Base-by-base conservation (phyloP, 2,888 invertebrate genomes). In the Colletes collaris region DNA sequence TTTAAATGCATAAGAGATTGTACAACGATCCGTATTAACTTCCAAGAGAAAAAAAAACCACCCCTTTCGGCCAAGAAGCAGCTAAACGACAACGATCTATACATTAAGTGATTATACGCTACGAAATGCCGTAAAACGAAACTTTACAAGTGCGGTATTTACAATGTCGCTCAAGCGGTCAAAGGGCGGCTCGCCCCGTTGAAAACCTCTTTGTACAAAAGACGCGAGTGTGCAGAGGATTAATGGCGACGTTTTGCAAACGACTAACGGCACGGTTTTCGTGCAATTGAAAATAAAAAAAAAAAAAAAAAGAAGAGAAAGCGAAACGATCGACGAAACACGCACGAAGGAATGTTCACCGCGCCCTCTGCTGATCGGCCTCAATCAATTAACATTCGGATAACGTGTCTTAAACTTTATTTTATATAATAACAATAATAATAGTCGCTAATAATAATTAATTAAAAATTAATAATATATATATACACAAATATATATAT, bases 331-430 rank as follows among this genome's bases (percentile, higher is more conserved):
- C 44, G 10, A 46, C 8, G 44, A 46, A 40, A 46, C 44, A 62
- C 35, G 65, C 46, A 52, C 52, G n/a, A 7, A 56, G 44, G 37
- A 70, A 60, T 27, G 52, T 69, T 65, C 27, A 35, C 70, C 44
- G 66, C 59, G 49, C 79, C 75, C 83, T 83, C 79, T 68, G 71
- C 77, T 68, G 73, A 70, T 73, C 68, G 79, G 79, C 67, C 56
- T 66, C 35, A 77, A 86, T 84, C 75, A 81, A 84, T 76, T 84
- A 78, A 86, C 83, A 76, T 85, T 35, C 65, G 65, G 44, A 87
- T 89, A 92, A 92, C 91, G 89, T 89, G 85, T 90, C 88, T 92
- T 91, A 91, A 88, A 91, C 85, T 91, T 91, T 89, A 90, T 89
- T 86, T 84, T 84, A 76, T 84, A 86, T 88, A 86, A 86, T 85